These are phyloP conservation scores for Sprattus sprattus DNA, from an alignment of 2,113 vertebrate species.

Conservation along the genomic window DNA sequence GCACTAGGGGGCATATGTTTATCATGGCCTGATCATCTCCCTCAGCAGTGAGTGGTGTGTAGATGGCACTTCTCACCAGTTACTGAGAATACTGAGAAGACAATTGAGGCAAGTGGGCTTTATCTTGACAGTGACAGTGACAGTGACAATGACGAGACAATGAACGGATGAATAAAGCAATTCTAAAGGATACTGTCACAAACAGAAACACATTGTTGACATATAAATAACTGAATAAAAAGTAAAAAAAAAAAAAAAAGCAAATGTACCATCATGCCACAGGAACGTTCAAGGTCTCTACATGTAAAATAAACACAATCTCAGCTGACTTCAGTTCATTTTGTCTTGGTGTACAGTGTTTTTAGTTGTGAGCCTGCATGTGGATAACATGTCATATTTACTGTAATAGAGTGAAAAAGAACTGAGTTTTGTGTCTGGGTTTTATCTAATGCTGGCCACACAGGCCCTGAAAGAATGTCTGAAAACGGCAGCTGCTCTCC, in stretches of 20 bases:
- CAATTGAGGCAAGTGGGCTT: neutral
- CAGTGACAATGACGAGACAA: neutral
- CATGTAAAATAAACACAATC: neutral
- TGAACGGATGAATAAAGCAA: neutral
- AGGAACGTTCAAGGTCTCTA: neutral
- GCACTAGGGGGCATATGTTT: neutral
- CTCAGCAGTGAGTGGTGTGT: neutral
- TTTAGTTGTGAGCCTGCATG: neutral
- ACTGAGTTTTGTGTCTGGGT: neutral
- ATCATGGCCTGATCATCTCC: neutral
- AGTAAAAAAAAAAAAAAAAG: neutral
- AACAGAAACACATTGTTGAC: neutral
- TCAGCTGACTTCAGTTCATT: neutral
- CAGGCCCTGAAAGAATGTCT: constrained; percentile 62
- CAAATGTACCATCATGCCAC: neutral
- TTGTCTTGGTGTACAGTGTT: neutral
- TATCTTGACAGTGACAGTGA: neutral
- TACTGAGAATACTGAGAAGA: neutral
- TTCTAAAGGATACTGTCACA: neutral
- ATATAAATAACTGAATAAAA: neutral
- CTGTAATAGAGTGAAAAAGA: neutral
- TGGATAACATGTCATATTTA: neutral
- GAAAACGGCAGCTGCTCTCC: constrained; percentile 74
- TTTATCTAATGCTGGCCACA: constrained; percentile 50
- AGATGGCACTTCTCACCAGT: neutral